Conservation (phyloP, 2,888 invertebrate species). For the Cactoblastis cactorum region DNA sequence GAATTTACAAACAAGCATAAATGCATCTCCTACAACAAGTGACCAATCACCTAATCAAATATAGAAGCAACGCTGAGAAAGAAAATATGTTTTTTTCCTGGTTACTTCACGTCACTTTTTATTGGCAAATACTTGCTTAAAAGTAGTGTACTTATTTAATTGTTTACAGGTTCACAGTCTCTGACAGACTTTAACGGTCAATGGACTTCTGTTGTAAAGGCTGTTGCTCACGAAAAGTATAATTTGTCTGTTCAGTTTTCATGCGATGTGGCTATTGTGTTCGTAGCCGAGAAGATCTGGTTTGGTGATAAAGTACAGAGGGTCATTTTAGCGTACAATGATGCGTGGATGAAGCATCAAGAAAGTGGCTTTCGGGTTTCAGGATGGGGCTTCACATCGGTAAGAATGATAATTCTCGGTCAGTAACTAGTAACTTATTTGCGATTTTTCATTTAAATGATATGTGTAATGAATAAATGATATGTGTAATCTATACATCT, state of each 20-base stretch:
- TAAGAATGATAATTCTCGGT: constrained; percentile 25
- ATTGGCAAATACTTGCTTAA: too few relatives aligned
- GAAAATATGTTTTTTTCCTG: too few relatives aligned
- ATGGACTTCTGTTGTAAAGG: background rate
- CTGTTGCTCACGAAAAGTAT: constrained; percentile 44
- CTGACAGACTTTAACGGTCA: background rate
- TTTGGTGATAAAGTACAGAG: constrained; percentile 38
- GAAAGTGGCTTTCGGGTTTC: constrained; percentile 39
- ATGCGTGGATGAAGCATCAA: constrained; percentile 43
- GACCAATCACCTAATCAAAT: too few relatives aligned
- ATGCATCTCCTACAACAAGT: too few relatives aligned
- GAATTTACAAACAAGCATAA: too few relatives aligned
- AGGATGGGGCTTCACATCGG: constrained; percentile 60
- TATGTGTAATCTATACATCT: too few relatives aligned
- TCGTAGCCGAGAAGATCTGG: constrained; percentile 33
- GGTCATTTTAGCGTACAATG: constrained; percentile 37
- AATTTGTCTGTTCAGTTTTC: constrained; percentile 39
- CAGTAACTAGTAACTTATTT: background rate
- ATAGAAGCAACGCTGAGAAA: too few relatives aligned
- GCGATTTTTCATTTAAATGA: background rate
- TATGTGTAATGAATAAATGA: background rate
- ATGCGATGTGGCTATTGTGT: constrained; percentile 54
- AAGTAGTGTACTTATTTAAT: too few relatives aligned
- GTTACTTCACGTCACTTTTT: too few relatives aligned
- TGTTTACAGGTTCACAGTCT: background rate